Base-by-base conservation (phyloP, 2,888 invertebrate genomes). In the Cetonia aurata region DNA sequence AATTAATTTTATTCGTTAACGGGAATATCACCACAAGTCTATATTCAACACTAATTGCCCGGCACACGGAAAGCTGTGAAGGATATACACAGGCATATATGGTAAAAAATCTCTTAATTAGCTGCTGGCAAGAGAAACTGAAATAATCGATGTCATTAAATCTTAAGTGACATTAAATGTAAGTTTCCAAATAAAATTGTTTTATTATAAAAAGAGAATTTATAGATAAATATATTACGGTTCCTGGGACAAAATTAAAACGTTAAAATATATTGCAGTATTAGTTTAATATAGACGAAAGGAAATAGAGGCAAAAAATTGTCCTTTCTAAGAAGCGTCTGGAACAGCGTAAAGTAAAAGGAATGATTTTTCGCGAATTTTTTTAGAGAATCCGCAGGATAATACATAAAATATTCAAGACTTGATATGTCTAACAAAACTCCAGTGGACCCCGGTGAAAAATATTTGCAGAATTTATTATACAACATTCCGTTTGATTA, bases 391-490 rank as follows among this genome's bases (percentile, higher is more conserved):
- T 2, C 10, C n/a, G 25, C 52, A 19, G 31, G 13, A 31, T 50
- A 62, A 52, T 41, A 37, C 17, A 15, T 65, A 50, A 65, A 50
- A 50, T 33, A 62, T 65, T 65, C 13, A 60, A 46, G 33, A 48
- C 19, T 50, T 37, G 50, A 41, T 17, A 37, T 65, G 50, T 50
- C 50, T 19, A 37, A 52, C 60, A 60, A 60, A 46, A 33, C 13
- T 37, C 42, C 19, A 59, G 44, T 33, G 50, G 6, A 50, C 37
- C 37, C 52, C 37, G 17, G 62, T 37, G 50, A 41, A 65, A 65
- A 65, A 65, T 65, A 65, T 65, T 65, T 65, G 62, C 50, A 50
- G 37, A 65, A 65, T 65, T 65, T 65, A 62, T 62, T 62, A 48
- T 62, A 48, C 48, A 37, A 52, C n/a, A n/a, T 65, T 52, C 62